phyloP scores from a whole-genome alignment of 2,888 invertebrate genomes.

The Pilophorus perplexus region DNA sequence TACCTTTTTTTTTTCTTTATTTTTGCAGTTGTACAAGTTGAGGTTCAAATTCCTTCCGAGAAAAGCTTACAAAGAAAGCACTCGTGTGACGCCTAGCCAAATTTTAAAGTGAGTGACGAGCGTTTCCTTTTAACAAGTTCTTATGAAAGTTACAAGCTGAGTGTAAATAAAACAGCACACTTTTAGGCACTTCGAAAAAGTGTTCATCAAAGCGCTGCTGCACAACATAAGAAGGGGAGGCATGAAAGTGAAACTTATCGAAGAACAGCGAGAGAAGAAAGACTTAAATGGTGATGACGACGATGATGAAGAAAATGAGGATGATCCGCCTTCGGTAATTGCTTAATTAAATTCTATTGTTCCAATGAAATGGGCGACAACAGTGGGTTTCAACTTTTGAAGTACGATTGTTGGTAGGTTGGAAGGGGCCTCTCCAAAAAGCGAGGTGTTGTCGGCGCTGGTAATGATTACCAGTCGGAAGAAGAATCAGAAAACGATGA shows the following conservation, averaged over 20 bases:
- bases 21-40: conserved; percentile 58
- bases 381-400: too few species aligned
- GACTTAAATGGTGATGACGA: too few species aligned
- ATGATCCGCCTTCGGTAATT: conserved; percentile 15
- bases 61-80: conserved; percentile 59
- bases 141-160: too few species aligned
- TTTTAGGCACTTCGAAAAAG: conserved; percentile 66
- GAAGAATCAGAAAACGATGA: conserved; percentile 64
- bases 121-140: too few species aligned
- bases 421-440: background rate
- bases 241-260: conserved; percentile 16
- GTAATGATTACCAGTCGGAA: conserved; percentile 57
- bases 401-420: too few species aligned
- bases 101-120: conserved; percentile 46
- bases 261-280: background rate
- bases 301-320: conserved; percentile 49
- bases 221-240: background rate
- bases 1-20: background rate
- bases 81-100: conserved; percentile 47
- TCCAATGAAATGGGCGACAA: too few species aligned
- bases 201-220: conserved; percentile 65
- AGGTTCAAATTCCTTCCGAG: conserved; percentile 72
- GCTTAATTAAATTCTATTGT: background rate
- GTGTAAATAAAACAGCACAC: too few species aligned
- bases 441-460: conserved; percentile 45